phyloP scores from a whole-genome alignment of 2,888 invertebrate species.

The Iphiclides podalirius region DNA sequence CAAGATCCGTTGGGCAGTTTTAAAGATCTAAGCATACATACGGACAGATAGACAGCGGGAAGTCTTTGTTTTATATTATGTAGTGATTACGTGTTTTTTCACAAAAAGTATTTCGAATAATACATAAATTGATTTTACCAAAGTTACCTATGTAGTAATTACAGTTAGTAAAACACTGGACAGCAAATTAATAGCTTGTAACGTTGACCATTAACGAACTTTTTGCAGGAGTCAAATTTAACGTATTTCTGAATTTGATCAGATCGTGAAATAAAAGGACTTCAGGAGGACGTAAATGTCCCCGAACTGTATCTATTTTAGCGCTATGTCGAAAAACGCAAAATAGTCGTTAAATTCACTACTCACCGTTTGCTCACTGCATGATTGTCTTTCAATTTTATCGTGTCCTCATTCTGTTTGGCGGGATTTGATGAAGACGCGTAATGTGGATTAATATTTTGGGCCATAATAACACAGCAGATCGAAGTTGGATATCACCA shows the following conservation, averaged over 20 bases:
- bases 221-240: neutral
- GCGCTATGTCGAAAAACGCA: conserved; percentile 24
- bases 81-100: no score
- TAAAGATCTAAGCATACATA: no score
- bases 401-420: conserved; percentile 90
- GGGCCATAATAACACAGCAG: conserved; percentile 84
- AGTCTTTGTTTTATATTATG: no score
- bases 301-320: conserved; percentile 20
- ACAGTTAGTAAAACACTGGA: no score
- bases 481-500: conserved; percentile 53
- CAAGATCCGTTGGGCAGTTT: no score
- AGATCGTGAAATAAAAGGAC: neutral
- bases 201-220: no score
- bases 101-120: no score
- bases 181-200: no score
- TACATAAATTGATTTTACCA: no score
- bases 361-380: conserved; percentile 93
- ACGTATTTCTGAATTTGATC: neutral
- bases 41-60: no score
- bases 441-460: conserved; percentile 91
- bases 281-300: neutral
- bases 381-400: conserved; percentile 89
- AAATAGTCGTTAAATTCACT: conserved; percentile 25
- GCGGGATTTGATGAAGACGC: conserved; percentile 85
- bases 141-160: no score